Evolutionary conservation across 2,797 vertebrate genomes (phyloP).

Genomic region (Chromis chromis): DNA sequence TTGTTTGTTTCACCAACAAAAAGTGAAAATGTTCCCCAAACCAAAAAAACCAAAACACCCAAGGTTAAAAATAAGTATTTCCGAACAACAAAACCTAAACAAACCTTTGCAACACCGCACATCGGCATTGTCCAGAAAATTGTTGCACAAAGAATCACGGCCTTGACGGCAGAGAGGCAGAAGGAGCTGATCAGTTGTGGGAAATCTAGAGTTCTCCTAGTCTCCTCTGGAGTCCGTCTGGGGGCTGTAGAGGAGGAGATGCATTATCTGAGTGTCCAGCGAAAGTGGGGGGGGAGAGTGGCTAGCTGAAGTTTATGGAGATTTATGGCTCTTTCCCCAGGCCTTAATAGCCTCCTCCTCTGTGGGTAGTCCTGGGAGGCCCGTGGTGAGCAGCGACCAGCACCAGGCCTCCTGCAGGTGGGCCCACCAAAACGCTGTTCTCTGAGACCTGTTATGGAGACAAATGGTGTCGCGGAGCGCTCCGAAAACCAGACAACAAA

Average conservation of each 20-base stretch:
- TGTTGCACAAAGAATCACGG: constrained; percentile 17
- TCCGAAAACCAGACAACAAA: constrained; percentile 69
- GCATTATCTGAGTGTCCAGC: constrained; percentile 76
- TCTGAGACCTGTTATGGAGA: constrained; percentile 84
- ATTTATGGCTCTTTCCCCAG: constrained; percentile 85
- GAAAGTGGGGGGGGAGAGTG: constrained; percentile 74
- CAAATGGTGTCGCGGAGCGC: constrained; percentile 80
- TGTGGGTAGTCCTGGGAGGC: constrained; percentile 81
- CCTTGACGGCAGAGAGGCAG: constrained; percentile 29
- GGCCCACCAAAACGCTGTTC: constrained; percentile 80
- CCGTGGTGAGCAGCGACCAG: constrained; percentile 75
- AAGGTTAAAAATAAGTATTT: constrained; percentile 16
- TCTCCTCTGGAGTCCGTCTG: constrained; percentile 57
- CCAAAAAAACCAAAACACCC: constrained; percentile 1
- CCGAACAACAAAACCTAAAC: neutral
- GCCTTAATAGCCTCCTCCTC: constrained; percentile 85
- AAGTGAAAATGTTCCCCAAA: constrained; percentile 9
- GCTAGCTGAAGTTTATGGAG: constrained; percentile 87
- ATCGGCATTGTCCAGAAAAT: constrained; percentile 7
- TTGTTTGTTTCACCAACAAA: neutral
- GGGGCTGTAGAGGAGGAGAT: constrained; percentile 64
- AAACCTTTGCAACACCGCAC: neutral
- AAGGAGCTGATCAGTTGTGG: constrained; percentile 39
- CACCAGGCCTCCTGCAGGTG: constrained; percentile 84
- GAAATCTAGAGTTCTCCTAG: constrained; percentile 39